Conservation (phyloP, 2,113 vertebrate species). For the Pseudorectes ferrugineus region DNA sequence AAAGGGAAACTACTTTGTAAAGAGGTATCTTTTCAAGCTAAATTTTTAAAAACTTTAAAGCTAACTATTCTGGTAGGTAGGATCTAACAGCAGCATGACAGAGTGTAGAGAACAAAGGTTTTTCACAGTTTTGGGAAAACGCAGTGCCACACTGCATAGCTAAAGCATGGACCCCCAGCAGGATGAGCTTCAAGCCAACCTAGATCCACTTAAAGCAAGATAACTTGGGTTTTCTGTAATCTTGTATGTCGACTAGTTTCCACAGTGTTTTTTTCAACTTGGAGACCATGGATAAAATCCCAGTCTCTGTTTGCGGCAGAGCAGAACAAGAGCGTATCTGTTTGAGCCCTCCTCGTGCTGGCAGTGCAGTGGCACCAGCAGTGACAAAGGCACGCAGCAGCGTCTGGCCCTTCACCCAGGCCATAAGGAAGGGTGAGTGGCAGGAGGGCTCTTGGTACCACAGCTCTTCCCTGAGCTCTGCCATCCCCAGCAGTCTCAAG, state of each 20-base stretch:
- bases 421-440: background rate
- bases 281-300: background rate
- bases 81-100: background rate
- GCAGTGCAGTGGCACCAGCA: background rate
- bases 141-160: too few species aligned
- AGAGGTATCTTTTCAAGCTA: background rate
- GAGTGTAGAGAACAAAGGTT: accelerated
- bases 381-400: background rate
- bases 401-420: background rate
- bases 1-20: background rate
- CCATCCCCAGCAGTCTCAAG: background rate
- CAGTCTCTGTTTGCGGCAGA: background rate
- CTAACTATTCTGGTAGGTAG: background rate
- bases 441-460: background rate
- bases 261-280: background rate
- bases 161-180: background rate
- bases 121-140: background rate
- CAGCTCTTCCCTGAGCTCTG: background rate
- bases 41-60: background rate
- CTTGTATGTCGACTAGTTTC: background rate
- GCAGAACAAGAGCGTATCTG: background rate
- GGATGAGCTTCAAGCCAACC: background rate
- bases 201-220: background rate
- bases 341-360: background rate
- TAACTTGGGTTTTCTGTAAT: background rate